These are phyloP conservation scores for Symphodus melops DNA, from an alignment of 2,113 vertebrate genomes.

Conservation along the genomic window DNA sequence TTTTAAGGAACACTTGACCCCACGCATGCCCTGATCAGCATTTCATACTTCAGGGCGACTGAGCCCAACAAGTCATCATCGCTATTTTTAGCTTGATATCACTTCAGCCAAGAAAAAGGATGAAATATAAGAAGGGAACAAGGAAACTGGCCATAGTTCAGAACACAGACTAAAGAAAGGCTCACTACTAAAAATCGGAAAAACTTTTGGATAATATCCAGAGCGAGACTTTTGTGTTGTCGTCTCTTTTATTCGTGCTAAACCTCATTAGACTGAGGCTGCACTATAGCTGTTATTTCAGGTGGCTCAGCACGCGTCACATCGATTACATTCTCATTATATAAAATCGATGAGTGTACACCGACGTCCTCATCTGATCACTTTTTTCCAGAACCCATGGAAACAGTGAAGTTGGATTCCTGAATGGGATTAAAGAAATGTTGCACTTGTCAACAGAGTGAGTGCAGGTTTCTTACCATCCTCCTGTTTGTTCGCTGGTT, in stretches of 20 bases:
- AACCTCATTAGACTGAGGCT: neutral
- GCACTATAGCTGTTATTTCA: too few relatives aligned
- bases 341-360: too few relatives aligned
- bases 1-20: too few relatives aligned
- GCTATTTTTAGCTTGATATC: constrained; percentile 29
- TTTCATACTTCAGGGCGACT: neutral
- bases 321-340: too few relatives aligned
- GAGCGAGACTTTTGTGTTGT: too few relatives aligned
- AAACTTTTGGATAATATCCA: too few relatives aligned
- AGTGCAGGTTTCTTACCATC: constrained; percentile 73
- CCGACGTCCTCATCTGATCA: too few relatives aligned
- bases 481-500: constrained; percentile 83
- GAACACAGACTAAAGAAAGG: neutral
- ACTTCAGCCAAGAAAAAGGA: constrained; percentile 3
- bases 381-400: too few relatives aligned
- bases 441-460: too few relatives aligned
- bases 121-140: constrained; percentile 16
- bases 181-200: neutral
- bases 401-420: too few relatives aligned
- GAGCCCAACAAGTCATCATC: neutral
- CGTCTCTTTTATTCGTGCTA: neutral
- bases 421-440: too few relatives aligned
- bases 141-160: constrained; percentile 4
- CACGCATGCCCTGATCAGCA: neutral
- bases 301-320: too few relatives aligned